phyloP scores from a whole-genome alignment of 1,140 invertebrate genomes.

The Asobara japonica region DNA sequence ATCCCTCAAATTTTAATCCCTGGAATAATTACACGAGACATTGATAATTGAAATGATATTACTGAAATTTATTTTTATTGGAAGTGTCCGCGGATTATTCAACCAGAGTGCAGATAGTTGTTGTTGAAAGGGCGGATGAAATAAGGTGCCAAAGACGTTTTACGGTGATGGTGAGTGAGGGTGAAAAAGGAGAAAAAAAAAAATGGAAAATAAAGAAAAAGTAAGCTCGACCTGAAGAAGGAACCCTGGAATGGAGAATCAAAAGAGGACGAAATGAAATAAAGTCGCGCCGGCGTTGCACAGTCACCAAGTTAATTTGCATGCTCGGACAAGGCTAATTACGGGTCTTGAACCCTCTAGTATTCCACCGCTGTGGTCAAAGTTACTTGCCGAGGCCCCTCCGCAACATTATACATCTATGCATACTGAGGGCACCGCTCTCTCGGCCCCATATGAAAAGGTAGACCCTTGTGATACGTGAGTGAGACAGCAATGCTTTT shows the following conservation, averaged over 20 bases:
- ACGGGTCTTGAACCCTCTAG: slow-evolving; percentile 42
- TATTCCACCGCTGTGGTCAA: slow-evolving; percentile 33
- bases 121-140: not conserved
- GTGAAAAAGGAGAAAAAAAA: slow-evolving; percentile 35
- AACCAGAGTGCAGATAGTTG: not conserved
- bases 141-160: slow-evolving; percentile 26
- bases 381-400: slow-evolving; percentile 11
- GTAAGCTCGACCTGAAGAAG: too few relatives aligned
- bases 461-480: not conserved
- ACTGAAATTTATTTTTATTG: not conserved
- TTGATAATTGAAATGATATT: not conserved
- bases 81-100: not conserved
- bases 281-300: slow-evolving; percentile 38
- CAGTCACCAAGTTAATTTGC: slow-evolving; percentile 43
- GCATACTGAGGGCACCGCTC: not conserved
- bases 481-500: not conserved
- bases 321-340: slow-evolving; percentile 44
- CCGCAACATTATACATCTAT: slow-evolving; percentile 27
- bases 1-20: too few relatives aligned
- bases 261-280: slow-evolving; percentile 42
- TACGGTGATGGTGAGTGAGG: too few relatives aligned
- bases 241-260: slow-evolving; percentile 23
- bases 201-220: too few relatives aligned
- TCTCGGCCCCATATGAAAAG: not conserved
- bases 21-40: too few relatives aligned